These are phyloP conservation scores for Telenomus remus DNA, from an alignment of 1,140 invertebrate species.

Conservation along the genomic window DNA sequence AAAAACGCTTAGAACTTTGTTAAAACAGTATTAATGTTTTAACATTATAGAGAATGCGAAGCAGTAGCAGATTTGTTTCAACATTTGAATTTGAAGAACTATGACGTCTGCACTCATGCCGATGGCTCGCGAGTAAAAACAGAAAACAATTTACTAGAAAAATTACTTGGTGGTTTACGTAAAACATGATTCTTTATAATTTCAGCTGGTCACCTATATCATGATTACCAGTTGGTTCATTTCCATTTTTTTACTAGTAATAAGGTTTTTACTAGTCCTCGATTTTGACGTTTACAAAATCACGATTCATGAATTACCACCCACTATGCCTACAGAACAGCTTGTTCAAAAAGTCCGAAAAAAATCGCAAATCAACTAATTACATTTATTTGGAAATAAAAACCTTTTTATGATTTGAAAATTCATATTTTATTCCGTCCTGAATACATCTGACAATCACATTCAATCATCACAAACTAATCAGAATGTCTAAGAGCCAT, in stretches of 20 bases:
- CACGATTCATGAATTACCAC: neutral
- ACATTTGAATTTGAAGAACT: neutral
- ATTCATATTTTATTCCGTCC: neutral
- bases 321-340: neutral
- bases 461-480: too few species aligned
- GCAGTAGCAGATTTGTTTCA: constrained; percentile 6
- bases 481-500: constrained; percentile 69
- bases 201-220: neutral
- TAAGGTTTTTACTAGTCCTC: neutral
- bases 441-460: too few species aligned
- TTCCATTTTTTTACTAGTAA: neutral
- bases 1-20: too few species aligned
- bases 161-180: neutral
- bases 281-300: constrained; percentile 1
- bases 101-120: neutral
- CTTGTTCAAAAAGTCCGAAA: neutral
- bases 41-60: constrained; percentile 12
- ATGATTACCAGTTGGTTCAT: neutral
- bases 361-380: too few species aligned
- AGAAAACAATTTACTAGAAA: neutral
- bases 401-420: constrained; percentile 3
- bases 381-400: neutral
- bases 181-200: neutral
- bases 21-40: neutral
- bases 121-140: neutral